phyloP scores from a whole-genome alignment of 2,888 invertebrate genomes.

The Drosophila austrosaltans region DNA sequence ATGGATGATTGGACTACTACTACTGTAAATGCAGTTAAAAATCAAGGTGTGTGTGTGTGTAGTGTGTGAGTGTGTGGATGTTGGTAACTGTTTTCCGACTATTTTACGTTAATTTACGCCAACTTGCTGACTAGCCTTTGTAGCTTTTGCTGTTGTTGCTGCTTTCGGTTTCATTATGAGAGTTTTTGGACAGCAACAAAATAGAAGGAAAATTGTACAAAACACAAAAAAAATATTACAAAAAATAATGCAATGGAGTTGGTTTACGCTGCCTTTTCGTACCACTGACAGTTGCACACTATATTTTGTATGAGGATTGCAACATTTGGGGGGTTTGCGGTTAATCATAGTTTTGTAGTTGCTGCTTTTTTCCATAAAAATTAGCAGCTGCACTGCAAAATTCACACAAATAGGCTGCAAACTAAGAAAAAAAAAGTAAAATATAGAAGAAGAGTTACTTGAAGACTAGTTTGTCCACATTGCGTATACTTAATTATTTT shows the following conservation, averaged over 20 bases:
- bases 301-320: constrained; percentile 54
- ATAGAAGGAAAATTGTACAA: constrained; percentile 66
- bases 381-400: constrained; percentile 64
- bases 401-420: constrained; percentile 8
- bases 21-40: constrained; percentile 24
- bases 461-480: constrained; percentile 24
- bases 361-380: too few relatives aligned
- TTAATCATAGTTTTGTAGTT: constrained; percentile 68
- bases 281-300: constrained; percentile 45
- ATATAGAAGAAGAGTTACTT: constrained; percentile 13
- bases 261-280: constrained; percentile 26
- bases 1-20: constrained; percentile 16
- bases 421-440: not conserved
- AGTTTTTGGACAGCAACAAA: constrained; percentile 22
- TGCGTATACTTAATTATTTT: constrained; percentile 48
- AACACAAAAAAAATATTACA: not conserved
- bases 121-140: constrained; percentile 53
- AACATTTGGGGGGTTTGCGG: constrained; percentile 59
- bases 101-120: constrained; percentile 74
- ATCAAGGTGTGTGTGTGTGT: constrained; percentile 41
- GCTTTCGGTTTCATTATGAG: constrained; percentile 77
- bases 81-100: constrained; percentile 42
- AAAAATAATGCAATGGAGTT: constrained; percentile 19
- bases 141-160: constrained; percentile 54
- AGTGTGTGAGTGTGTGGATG: constrained; percentile 37